These are phyloP conservation scores for Coregonus clupeaformis DNA, from an alignment of 2,113 vertebrate species.

Conservation along the genomic window DNA sequence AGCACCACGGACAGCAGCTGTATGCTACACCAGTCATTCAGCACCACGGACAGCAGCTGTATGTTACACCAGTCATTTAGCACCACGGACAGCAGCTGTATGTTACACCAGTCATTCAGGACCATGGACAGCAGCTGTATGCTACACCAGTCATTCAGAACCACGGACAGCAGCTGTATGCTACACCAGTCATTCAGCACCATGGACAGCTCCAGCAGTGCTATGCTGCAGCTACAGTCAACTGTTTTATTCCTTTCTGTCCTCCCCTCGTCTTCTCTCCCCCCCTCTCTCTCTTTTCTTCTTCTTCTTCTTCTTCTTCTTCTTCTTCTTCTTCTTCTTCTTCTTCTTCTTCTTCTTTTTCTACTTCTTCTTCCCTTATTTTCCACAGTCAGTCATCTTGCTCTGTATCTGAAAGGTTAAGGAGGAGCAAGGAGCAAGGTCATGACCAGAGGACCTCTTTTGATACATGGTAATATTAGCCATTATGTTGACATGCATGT, in stretches of 20 bases:
- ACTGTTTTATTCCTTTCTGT: neutral
- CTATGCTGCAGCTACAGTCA: constrained; percentile 2
- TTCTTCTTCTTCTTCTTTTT: neutral
- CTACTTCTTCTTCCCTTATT: neutral
- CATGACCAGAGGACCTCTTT: neutral
- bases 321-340: neutral
- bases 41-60: too few relatives aligned
- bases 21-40: too few relatives aligned
- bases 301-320: neutral
- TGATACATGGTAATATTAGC: neutral
- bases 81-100: too few relatives aligned
- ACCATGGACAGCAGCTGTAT: too few relatives aligned
- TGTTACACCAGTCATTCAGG: too few relatives aligned
- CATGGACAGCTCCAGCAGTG: constrained; percentile 21
- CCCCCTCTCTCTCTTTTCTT: too few relatives aligned
- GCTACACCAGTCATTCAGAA: too few relatives aligned
- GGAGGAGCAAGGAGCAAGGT: neutral
- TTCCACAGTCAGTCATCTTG: neutral
- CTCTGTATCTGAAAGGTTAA: neutral
- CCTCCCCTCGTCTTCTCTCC: neutral
- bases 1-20: too few relatives aligned
- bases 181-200: too few relatives aligned
- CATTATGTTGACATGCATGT: neutral
- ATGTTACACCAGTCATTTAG: too few relatives aligned
- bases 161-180: too few relatives aligned